These are phyloP conservation scores for Conops quadrifasciatus DNA, from an alignment of 2,888 invertebrate genomes.

Conservation along the genomic window DNA sequence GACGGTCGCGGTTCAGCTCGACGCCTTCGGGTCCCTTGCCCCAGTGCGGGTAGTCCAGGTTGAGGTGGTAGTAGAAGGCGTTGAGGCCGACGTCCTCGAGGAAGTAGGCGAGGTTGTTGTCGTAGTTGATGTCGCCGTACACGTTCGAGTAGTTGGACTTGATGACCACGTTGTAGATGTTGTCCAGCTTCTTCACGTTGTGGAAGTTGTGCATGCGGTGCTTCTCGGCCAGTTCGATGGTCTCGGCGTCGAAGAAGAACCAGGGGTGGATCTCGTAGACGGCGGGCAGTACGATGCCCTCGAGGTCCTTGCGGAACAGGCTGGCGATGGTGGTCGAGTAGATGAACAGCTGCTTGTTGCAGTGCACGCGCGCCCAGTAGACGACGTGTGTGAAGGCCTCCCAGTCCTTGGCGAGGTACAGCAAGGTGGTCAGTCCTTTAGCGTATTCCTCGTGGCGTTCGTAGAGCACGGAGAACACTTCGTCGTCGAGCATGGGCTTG, in stretches of 20 bases:
- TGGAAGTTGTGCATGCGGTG: slow-evolving; percentile 71
- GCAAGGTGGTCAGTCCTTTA: slow-evolving; percentile 71
- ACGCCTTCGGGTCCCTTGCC: slow-evolving; percentile 67
- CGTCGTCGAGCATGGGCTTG: slow-evolving; percentile 61
- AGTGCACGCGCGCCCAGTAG: slow-evolving; percentile 72
- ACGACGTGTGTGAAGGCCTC: slow-evolving; percentile 78
- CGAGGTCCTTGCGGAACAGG: slow-evolving; percentile 70
- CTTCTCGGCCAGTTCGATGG: slow-evolving; percentile 65
- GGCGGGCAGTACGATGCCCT: slow-evolving; percentile 71
- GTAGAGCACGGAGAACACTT: slow-evolving; percentile 55
- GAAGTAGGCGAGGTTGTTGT: slow-evolving; percentile 75
- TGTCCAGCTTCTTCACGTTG: slow-evolving; percentile 64
- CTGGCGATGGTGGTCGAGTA: slow-evolving; percentile 72
- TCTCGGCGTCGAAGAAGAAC: slow-evolving; percentile 71
- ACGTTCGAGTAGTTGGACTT: slow-evolving; percentile 75
- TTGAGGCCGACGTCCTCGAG: slow-evolving; percentile 81
- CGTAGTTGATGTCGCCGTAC: slow-evolving; percentile 69
- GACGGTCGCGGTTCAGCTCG: slow-evolving; percentile 57
- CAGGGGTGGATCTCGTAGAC: slow-evolving; percentile 75
- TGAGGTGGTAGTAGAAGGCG: slow-evolving; percentile 74
- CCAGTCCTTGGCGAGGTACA: slow-evolving; percentile 77
- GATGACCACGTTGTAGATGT: slow-evolving; percentile 70
- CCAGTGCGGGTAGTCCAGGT: slow-evolving; percentile 77
- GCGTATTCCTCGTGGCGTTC: slow-evolving; percentile 67
- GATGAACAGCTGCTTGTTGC: slow-evolving; percentile 72